These are phyloP conservation scores for Sebastes dallii DNA, from an alignment of 2,797 vertebrate species.

Conservation along the genomic window DNA sequence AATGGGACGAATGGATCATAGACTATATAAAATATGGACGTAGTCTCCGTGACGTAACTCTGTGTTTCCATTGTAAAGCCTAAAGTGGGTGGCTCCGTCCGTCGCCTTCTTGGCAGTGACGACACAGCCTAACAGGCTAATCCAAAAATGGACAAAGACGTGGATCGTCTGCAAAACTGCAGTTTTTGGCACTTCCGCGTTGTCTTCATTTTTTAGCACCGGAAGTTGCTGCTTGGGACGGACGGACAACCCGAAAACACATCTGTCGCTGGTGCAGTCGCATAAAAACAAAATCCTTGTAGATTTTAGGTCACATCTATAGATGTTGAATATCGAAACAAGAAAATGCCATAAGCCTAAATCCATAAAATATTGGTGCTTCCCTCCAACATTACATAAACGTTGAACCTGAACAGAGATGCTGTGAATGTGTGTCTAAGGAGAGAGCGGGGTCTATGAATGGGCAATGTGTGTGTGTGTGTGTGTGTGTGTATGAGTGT, in stretches of 20 bases:
- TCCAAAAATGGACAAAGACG: too few relatives aligned
- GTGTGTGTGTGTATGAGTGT: not conserved
- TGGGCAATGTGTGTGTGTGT: not conserved
- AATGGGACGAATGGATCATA: not conserved
- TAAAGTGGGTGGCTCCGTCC: too few relatives aligned
- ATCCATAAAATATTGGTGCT: not conserved
- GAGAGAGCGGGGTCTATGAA: constrained; percentile 18
- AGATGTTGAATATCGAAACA: not conserved
- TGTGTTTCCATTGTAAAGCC: accelerated
- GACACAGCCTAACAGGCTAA: too few relatives aligned
- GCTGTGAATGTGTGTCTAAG: not conserved
- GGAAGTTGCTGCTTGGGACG: too few relatives aligned
- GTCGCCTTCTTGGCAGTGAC: too few relatives aligned
- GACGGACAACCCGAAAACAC: too few relatives aligned
- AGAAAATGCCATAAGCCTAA: not conserved
- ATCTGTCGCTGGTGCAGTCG: too few relatives aligned
- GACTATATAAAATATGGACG: too few relatives aligned
- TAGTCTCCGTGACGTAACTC: too few relatives aligned
- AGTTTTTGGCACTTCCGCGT: too few relatives aligned
- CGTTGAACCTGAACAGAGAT: not conserved
- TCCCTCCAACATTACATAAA: not conserved
- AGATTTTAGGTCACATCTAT: not conserved
- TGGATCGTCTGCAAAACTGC: too few relatives aligned
- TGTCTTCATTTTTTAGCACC: too few relatives aligned
- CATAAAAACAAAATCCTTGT: not conserved